These are phyloP conservation scores for Perca fluviatilis DNA, from an alignment of 2,113 vertebrate genomes.

Conservation along the genomic window DNA sequence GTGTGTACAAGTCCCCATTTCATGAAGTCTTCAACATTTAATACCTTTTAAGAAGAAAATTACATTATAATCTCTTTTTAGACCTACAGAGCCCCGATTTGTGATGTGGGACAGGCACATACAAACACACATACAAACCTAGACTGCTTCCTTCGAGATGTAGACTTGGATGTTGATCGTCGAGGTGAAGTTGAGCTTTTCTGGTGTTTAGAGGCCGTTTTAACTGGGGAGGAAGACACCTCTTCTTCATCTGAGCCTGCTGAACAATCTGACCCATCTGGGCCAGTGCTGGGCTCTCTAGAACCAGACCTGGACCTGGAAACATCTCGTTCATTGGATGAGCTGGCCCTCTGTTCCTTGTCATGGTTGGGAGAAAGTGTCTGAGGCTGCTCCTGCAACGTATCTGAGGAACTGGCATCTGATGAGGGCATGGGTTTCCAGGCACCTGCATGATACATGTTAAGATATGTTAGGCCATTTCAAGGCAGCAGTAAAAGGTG, in stretches of 20 bases:
- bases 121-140: conserved; percentile 59
- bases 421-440: conserved; percentile 71
- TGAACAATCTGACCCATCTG: conserved; percentile 53
- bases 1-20: background rate
- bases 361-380: conserved; percentile 22
- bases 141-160: conserved; percentile 71
- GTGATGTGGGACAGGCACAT: background rate
- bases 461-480: conserved; percentile 5
- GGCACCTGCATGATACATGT: conserved; percentile 43
- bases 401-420: conserved; percentile 38
- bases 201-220: conserved; percentile 53
- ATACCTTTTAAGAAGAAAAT: background rate
- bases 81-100: background rate
- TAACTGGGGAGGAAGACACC: conserved; percentile 53
- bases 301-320: conserved; percentile 75
- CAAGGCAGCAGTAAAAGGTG: background rate
- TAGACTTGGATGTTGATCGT: conserved; percentile 74
- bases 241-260: conserved; percentile 64
- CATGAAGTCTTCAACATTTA: background rate
- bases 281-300: conserved; percentile 49
- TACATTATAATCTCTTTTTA: background rate
- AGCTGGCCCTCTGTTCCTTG: conserved; percentile 15
- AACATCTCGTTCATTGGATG: conserved; percentile 43
- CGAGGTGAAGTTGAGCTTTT: conserved; percentile 77
- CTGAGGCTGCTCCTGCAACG: conserved; percentile 40